Percentiles rank a stretch among this genome's conserved stretches.
Evolutionary conservation across 1,140 invertebrate species (phyloP).

Genomic region (Lasioglossum baleicum): DNA sequence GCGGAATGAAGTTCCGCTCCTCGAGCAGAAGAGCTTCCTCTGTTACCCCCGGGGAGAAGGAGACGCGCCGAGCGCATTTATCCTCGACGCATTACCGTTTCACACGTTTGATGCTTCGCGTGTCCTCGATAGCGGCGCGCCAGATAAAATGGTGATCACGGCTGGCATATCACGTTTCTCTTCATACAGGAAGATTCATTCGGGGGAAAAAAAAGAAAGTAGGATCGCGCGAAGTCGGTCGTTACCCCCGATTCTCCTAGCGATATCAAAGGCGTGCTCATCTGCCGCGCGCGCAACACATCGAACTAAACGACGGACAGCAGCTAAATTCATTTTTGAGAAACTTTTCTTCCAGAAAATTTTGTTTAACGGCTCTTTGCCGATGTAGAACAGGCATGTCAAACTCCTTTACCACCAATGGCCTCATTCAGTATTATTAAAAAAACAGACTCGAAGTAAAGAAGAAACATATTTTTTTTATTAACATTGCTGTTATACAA

Average conservation of each 20-base stretch:
- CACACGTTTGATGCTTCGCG: slow-evolving; percentile 18
- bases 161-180: slow-evolving; percentile 8
- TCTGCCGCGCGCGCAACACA: not conserved
- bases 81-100: slow-evolving; percentile 8
- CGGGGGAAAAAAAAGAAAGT: not conserved
- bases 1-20: not conserved
- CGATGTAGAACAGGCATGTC: no score
- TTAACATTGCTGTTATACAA: no score
- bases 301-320: not conserved
- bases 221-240: slow-evolving; percentile 6
- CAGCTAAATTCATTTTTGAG: no score
- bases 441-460: no score
- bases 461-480: no score
- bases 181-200: not conserved
- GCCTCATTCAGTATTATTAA: no score
- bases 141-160: slow-evolving; percentile 18
- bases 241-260: not conserved
- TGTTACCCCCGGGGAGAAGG: not conserved
- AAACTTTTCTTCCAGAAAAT: no score
- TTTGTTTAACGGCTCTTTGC: no score
- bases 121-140: slow-evolving; percentile 1
- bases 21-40: not conserved
- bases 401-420: no score
- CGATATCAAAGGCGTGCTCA: not conserved
- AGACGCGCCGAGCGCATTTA: not conserved